phyloP scores from a whole-genome alignment of 2,888 invertebrate species.

The Willowsia nigromaculata region DNA sequence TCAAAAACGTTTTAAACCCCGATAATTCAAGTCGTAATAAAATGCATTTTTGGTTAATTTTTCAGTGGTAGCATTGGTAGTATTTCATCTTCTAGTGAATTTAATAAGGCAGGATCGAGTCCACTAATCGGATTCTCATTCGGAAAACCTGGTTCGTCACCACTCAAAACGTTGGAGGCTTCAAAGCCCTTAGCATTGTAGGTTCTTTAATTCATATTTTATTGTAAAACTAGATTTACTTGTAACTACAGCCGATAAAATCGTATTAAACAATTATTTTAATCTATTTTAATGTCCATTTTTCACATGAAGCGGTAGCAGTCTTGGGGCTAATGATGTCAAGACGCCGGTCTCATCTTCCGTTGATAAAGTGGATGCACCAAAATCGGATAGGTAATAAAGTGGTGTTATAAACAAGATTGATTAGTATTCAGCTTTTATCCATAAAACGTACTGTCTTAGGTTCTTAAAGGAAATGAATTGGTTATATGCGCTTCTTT shows the following conservation, averaged over 20 bases:
- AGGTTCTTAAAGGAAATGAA: no score
- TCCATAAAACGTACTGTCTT: no score
- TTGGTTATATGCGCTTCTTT: no score
- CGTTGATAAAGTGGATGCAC: slow-evolving; percentile 59
- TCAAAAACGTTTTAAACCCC: no score
- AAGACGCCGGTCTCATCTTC: neutral
- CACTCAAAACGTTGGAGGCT: neutral
- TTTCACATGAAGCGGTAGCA: neutral
- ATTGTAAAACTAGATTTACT: no score
- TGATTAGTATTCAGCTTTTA: no score
- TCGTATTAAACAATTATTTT: no score
- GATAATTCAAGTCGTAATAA: neutral
- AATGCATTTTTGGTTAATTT: neutral
- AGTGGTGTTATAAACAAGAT: no score
- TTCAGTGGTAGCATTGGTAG: neutral
- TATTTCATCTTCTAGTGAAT: neutral
- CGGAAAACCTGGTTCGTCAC: neutral
- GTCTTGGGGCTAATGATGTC: neutral
- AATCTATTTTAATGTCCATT: neutral
- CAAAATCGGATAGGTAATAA: slow-evolving; percentile 31
- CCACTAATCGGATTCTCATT: neutral
- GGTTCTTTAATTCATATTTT: neutral
- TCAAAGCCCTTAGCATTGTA: neutral
- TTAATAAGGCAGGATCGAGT: neutral
- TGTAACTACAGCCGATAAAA: no score